A percentile compares a stretch with the other conserved stretches of the same genome.
phyloP scores from a whole-genome alignment of 2,888 invertebrate genomes.

The Dicyrtomina minuta region DNA sequence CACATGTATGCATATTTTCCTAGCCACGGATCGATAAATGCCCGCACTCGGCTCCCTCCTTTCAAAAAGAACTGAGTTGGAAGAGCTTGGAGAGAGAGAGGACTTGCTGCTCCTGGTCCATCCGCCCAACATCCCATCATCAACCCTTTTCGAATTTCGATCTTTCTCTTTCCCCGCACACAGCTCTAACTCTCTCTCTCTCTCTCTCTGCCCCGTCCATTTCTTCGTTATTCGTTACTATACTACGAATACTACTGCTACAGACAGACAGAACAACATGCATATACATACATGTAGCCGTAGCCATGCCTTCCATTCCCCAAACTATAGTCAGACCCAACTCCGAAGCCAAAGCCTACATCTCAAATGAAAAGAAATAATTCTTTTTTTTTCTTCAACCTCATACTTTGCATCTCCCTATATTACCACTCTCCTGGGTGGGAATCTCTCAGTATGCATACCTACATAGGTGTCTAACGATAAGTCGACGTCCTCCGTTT shows the following conservation, averaged over 20 bases:
- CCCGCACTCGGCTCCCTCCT: conserved; percentile 28
- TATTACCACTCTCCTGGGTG: too few species aligned
- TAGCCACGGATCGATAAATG: conserved; percentile 39
- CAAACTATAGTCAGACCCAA: not conserved
- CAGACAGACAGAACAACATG: not conserved
- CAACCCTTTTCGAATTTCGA: conserved; percentile 31
- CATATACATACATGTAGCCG: not conserved
- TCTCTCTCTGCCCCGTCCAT: not conserved
- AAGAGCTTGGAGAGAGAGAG: conserved; percentile 11
- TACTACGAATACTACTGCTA: too few species aligned
- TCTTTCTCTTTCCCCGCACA: conserved; percentile 17
- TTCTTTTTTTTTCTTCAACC: too few species aligned
- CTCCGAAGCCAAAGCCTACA: too few species aligned
- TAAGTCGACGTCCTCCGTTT: too few species aligned
- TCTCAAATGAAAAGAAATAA: too few species aligned
- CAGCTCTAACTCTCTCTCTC: not conserved
- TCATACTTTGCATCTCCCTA: too few species aligned
- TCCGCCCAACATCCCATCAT: conserved; percentile 32
- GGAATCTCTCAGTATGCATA: too few species aligned
- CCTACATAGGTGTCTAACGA: too few species aligned
- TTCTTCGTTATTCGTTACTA: too few species aligned
- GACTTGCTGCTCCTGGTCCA: conserved; percentile 30
- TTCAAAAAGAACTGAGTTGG: conserved; percentile 25
- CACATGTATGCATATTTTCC: conserved; percentile 36
- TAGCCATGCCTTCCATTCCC: not conserved